Conservation (phyloP, 2,888 invertebrate species). For the Pyrrhia umbra region DNA sequence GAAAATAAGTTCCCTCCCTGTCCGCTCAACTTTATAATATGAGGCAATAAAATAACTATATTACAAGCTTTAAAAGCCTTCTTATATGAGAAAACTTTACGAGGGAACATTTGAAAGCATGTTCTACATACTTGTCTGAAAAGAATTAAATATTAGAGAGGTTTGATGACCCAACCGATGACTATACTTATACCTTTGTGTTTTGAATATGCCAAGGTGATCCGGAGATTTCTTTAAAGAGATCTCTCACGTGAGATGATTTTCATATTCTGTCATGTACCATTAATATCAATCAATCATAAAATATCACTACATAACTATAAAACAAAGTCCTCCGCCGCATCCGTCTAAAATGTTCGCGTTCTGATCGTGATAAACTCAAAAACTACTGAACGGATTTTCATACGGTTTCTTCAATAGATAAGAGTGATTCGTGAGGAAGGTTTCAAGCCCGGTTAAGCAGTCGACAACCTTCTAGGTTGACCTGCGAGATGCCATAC, state of each 20-base stretch:
- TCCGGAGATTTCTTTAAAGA: neutral
- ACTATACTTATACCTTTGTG: neutral
- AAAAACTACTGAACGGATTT: no score
- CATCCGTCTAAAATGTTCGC: no score
- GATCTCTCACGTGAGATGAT: neutral
- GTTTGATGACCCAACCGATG: neutral
- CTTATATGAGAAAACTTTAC: conserved; percentile 31
- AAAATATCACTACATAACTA: neutral
- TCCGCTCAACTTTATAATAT: conserved; percentile 16
- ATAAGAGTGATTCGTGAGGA: no score
- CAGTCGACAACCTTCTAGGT: no score
- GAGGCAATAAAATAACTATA: conserved; percentile 16
- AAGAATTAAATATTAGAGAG: neutral
- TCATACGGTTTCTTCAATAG: no score
- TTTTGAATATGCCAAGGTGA: neutral
- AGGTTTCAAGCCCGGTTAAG: no score
- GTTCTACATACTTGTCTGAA: conserved; percentile 1
- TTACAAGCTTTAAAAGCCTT: conserved; percentile 17
- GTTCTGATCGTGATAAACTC: no score
- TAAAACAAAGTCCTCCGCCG: no score
- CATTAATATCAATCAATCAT: neutral
- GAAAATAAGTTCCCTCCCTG: neutral
- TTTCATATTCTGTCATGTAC: neutral
- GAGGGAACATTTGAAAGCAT: conserved; percentile 3
- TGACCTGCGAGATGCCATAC: no score